Evolutionary conservation across 2,888 invertebrate genomes (phyloP).

Genomic region (Ectemnius lituratus): DNA sequence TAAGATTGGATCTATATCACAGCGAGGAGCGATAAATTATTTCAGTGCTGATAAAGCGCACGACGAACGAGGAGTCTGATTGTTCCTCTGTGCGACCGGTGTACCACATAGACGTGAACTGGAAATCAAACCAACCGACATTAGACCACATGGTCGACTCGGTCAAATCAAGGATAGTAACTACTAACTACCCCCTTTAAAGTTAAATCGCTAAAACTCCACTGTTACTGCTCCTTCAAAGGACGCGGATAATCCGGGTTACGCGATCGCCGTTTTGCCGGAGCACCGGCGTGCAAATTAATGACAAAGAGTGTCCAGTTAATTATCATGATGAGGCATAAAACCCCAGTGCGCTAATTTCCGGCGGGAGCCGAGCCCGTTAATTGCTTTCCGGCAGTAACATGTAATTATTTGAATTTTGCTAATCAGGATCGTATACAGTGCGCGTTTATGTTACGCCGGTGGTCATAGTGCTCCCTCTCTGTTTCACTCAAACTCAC

Average conservation of each 20-base stretch:
- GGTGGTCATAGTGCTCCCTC: too few species aligned
- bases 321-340: slow-evolving; percentile 52
- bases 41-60: not conserved
- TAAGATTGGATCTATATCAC: not conserved
- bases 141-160: too few species aligned
- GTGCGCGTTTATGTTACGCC: too few species aligned
- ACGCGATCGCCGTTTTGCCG: slow-evolving; percentile 27
- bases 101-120: too few species aligned
- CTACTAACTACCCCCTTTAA: too few species aligned
- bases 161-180: too few species aligned
- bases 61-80: too few species aligned
- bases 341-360: slow-evolving; percentile 49
- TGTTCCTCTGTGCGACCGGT: too few species aligned
- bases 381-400: slow-evolving; percentile 46
- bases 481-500: too few species aligned
- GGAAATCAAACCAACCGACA: too few species aligned
- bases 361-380: slow-evolving; percentile 27
- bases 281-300: slow-evolving; percentile 32
- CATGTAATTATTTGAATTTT: slow-evolving; percentile 52
- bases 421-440: slow-evolving; percentile 41
- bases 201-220: too few species aligned
- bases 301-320: slow-evolving; percentile 45
- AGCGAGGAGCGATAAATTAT: not conserved
- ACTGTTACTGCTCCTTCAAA: slow-evolving; percentile 40
- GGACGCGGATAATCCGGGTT: slow-evolving; percentile 20